These are phyloP conservation scores for Zeuzera pyrina DNA, from an alignment of 2,888 invertebrate genomes.

Conservation along the genomic window DNA sequence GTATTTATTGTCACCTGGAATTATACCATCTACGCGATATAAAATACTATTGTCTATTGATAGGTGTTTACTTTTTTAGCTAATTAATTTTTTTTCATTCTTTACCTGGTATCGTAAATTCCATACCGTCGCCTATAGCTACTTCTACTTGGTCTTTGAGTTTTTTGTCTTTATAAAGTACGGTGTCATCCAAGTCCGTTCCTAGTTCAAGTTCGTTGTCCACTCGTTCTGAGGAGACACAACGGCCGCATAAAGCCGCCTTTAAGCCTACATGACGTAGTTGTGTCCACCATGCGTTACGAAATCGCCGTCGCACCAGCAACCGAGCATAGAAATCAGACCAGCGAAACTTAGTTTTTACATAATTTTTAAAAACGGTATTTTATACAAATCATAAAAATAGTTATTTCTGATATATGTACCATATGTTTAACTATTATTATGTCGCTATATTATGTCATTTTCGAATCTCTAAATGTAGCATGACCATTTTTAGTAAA, in stretches of 20 bases:
- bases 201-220: constrained; percentile 78
- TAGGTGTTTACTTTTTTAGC: not conserved
- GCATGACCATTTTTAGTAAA: too few species aligned
- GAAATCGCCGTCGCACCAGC: constrained; percentile 36
- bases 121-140: constrained; percentile 94
- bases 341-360: constrained; percentile 41
- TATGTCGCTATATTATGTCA: too few species aligned
- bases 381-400: constrained; percentile 3
- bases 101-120: constrained; percentile 91
- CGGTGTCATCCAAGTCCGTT: constrained; percentile 84
- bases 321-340: constrained; percentile 72
- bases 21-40: constrained; percentile 14
- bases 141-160: constrained; percentile 92
- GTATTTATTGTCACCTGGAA: constrained; percentile 85
- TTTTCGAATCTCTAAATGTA: too few species aligned
- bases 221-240: constrained; percentile 78
- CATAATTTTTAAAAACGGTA: constrained; percentile 4
- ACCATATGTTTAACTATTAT: too few species aligned
- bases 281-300: constrained; percentile 38
- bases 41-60: not conserved
- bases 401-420: too few species aligned
- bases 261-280: constrained; percentile 66
- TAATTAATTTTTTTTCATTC: constrained; percentile 12
- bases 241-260: constrained; percentile 75
- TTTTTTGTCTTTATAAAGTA: constrained; percentile 90